phyloP scores from a whole-genome alignment of 2,113 vertebrate genomes.

The Protobothrops flavoviridis region DNA sequence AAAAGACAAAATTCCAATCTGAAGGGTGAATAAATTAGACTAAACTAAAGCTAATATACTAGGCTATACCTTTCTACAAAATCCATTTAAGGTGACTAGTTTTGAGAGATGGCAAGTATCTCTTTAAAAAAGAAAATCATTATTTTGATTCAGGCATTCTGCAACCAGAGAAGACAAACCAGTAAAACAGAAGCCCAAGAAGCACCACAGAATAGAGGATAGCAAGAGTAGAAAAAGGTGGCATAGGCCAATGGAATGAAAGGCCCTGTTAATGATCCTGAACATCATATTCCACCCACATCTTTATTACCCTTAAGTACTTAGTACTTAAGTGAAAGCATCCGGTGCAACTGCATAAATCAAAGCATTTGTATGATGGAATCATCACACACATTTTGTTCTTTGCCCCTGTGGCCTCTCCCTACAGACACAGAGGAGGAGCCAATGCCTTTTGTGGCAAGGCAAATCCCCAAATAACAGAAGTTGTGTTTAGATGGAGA shows the following conservation, averaged over 20 bases:
- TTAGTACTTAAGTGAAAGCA: not conserved
- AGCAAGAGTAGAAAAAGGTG: not conserved
- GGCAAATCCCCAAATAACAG: not conserved
- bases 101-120: not conserved
- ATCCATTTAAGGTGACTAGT: constrained; percentile 37
- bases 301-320: not conserved
- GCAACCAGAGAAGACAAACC: not conserved
- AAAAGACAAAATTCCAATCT: constrained; percentile 50
- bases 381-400: not conserved
- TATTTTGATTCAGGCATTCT: not conserved
- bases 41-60: constrained; percentile 53
- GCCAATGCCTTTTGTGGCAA: not conserved
- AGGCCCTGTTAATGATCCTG: not conserved
- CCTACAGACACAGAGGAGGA: not conserved
- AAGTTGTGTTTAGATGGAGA: not conserved
- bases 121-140: not conserved
- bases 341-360: not conserved
- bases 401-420: not conserved
- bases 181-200: not conserved
- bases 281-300: fast-evolving
- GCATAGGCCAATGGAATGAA: not conserved
- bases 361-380: not conserved
- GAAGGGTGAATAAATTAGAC: constrained; percentile 42
- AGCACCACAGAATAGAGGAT: not conserved
- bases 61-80: constrained; percentile 45